These are phyloP conservation scores for Sphenopsis melanotis DNA, from an alignment of 2,797 vertebrate genomes.

Conservation along the genomic window DNA sequence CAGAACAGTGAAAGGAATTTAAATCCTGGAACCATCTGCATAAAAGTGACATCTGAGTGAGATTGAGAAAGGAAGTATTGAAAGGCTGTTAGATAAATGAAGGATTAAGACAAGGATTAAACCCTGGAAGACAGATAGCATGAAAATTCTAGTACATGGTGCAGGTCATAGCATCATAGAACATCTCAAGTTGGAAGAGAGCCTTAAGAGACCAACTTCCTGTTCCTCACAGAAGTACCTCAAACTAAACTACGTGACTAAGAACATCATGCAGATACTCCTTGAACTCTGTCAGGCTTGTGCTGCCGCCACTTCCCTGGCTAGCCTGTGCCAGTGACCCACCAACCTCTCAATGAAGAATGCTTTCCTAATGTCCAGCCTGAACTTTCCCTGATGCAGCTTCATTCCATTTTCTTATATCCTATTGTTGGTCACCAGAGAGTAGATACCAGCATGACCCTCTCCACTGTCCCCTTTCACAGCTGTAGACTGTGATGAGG, in stretches of 20 bases:
- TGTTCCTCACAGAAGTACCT: not conserved
- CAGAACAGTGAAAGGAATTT: not conserved
- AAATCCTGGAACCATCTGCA: not conserved
- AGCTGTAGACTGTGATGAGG: not conserved
- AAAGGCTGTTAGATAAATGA: not conserved
- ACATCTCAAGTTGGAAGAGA: not conserved
- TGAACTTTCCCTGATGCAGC: not conserved
- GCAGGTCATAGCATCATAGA: not conserved
- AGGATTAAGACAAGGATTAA: not conserved
- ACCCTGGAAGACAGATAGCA: not conserved
- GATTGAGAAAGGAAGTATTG: not conserved
- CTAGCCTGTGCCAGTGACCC: accelerated
- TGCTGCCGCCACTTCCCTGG: not conserved
- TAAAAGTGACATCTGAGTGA: not conserved
- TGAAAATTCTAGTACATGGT: not conserved
- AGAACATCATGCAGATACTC: not conserved
- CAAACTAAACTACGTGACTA: accelerated
- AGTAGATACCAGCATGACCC: not conserved
- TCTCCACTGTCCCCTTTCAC: not conserved
- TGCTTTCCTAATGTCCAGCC: accelerated
- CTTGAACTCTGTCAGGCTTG: not conserved
- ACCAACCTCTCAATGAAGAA: not conserved
- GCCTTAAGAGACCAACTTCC: not conserved
- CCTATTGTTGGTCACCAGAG: not conserved
- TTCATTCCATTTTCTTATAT: not conserved